Evolutionary conservation across 2,797 vertebrate genomes (phyloP), one percentile per base, ranked within the genome.

Genomic region (Tadarida brasiliensis): DNA sequence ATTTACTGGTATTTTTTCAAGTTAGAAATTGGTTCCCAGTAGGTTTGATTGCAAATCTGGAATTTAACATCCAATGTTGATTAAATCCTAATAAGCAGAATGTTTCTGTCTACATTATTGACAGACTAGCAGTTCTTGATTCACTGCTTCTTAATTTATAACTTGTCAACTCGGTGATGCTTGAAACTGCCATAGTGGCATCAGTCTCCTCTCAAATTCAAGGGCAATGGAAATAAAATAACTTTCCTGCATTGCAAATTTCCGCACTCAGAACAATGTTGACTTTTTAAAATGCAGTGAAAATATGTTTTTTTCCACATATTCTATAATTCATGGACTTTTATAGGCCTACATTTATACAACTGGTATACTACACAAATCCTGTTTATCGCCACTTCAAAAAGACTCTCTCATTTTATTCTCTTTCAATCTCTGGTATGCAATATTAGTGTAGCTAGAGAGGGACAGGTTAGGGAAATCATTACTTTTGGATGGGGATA

Each of bases 71-170:
- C 12, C 39, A 89, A 7, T 56, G 39, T 65, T 35, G 51, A 65
- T 63, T 91, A 67, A 82, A 44, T 51, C 22, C 14, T 44, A 49
- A 28, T 44, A 33, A 84, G 22, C 81, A 87, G 35, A 90, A 57
- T 44, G 71, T 63, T 39, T 20, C 1, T 2, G 1, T 30, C 3
- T 61, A 16, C 16, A 5, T 77, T 85, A 26, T 5, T 22, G 49
- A 4, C 20, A 78, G 61, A 73, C 20, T 24, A 68, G 61, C 15
- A 49, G 20, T 57, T 59, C 30, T 26, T 76, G 54, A 35, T 49
- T 67, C 1, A 20, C 54, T 89, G 22, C 19, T 63, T 63, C 44
- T 44, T 19, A 16, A 16, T 65, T 65, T 88, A 15, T 7, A 81
- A 35, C 3, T 14, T 85, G 56, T 1, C 3, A 54, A 0, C 0